Evolutionary conservation across 2,888 invertebrate genomes (phyloP).

Genomic region (Phortica magna): DNA sequence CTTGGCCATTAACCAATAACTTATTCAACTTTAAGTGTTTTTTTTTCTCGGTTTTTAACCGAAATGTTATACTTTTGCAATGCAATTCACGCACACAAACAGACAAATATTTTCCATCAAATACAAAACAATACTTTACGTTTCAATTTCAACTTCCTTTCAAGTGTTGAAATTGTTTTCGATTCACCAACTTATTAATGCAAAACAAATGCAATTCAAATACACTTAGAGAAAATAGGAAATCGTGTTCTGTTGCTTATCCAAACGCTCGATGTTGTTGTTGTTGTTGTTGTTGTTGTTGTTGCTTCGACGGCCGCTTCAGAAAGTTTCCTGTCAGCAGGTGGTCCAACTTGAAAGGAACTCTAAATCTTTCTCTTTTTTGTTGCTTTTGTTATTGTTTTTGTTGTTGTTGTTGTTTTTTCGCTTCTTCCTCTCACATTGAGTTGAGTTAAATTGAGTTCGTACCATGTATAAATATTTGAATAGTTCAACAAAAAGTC

Average conservation of each 20-base stretch:
- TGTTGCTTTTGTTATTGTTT: not conserved
- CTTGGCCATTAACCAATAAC: conserved; percentile 37
- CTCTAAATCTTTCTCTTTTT: conserved; percentile 57
- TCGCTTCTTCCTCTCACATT: not conserved
- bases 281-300: conserved; percentile 9
- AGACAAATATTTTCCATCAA: no score
- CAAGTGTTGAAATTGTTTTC: conserved; percentile 36
- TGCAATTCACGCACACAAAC: no score
- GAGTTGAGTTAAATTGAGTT: not conserved
- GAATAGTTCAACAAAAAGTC: conserved; percentile 59
- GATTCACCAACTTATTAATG: conserved; percentile 26
- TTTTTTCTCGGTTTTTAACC: not conserved
- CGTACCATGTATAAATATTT: conserved; percentile 49
- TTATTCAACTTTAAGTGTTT: not conserved
- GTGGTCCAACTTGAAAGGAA: conserved; percentile 67
- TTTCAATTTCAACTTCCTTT: conserved; percentile 20
- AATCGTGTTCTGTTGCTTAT: not conserved
- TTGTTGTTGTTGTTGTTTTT: not conserved
- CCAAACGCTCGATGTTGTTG: not conserved
- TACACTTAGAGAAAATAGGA: conserved; percentile 27
- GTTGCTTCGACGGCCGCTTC: conserved; percentile 34
- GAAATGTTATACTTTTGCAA: not conserved
- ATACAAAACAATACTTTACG: not conserved
- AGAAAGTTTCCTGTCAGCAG: conserved; percentile 72
- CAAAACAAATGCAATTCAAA: conserved; percentile 19